A percentile compares a stretch with the other conserved stretches of the same genome.
These are phyloP conservation scores for Pygathrix nemaeus DNA, from an alignment of 2,113 vertebrate genomes.

Conservation along the genomic window DNA sequence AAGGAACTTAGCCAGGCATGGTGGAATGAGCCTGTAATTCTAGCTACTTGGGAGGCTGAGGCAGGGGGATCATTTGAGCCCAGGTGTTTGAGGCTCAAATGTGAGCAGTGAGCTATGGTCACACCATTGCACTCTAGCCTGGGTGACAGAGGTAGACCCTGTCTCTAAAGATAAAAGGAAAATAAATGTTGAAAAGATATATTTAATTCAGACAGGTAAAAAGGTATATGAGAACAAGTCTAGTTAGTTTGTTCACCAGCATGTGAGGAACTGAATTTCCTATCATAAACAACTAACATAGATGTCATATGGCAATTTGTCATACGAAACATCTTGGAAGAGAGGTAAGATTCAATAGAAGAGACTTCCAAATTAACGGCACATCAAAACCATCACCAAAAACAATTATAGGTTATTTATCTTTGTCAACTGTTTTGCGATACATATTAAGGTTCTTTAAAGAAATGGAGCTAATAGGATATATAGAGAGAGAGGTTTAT, in stretches of 20 bases:
- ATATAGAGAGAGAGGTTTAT: not conserved
- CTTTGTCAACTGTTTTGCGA: not conserved
- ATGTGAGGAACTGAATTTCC: not conserved
- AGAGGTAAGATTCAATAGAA: not conserved
- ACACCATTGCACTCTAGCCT: no score
- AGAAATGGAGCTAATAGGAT: not conserved
- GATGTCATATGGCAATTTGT: not conserved
- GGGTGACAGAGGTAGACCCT: no score
- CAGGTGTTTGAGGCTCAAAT: no score
- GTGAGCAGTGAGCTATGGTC: no score
- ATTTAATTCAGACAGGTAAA: not conserved
- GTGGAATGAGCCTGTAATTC: no score
- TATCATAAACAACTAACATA: not conserved
- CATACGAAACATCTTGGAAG: not conserved
- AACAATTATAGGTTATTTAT: conserved; percentile 53
- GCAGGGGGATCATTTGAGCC: no score
- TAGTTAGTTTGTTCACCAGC: not conserved
- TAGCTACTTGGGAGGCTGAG: no score
- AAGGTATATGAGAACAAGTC: not conserved
- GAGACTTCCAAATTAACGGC: conserved; percentile 35
- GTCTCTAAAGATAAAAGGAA: no score
- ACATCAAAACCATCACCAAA: conserved; percentile 24
- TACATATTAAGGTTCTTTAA: not conserved
- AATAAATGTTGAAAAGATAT: no score
- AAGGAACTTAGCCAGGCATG: no score